These are phyloP conservation scores for Corticium candelabrum DNA, from an alignment of 37 sponge, comb jelly and placozoan species.

Conservation along the genomic window DNA sequence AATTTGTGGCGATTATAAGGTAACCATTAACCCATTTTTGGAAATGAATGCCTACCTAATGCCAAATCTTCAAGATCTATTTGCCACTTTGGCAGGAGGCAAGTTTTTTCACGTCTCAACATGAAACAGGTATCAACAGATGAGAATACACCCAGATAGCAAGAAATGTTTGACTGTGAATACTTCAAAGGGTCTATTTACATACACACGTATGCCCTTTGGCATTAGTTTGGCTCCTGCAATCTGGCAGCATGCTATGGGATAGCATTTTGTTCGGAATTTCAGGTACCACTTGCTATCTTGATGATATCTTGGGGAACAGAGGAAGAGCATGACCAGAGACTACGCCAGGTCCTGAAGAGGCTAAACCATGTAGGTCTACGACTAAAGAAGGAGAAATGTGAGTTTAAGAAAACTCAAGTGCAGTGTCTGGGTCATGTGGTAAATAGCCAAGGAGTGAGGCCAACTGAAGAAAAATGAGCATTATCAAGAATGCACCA, in stretches of 20 bases:
- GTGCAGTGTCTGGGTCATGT: too few species aligned
- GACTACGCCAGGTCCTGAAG: slow-evolving; percentile 8
- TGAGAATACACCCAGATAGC: background rate
- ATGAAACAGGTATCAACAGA: slow-evolving; percentile 12
- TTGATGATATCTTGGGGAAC: slow-evolving; percentile 16
- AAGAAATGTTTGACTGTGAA: slow-evolving; percentile 11
- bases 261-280: slow-evolving; percentile 5
- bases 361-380: too few species aligned
- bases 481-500: slow-evolving; percentile 13
- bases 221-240: slow-evolving; percentile 17
- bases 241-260: slow-evolving; percentile 14
- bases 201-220: slow-evolving; percentile 10
- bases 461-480: too few species aligned
- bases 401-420: too few species aligned
- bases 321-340: slow-evolving; percentile 13
- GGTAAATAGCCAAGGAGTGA: too few species aligned
- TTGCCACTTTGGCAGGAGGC: slow-evolving; percentile 15
- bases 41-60: slow-evolving; percentile 18
- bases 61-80: slow-evolving; percentile 22
- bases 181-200: slow-evolving; percentile 17
- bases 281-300: slow-evolving; percentile 2
- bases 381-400: too few species aligned
- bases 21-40: slow-evolving; percentile 21
- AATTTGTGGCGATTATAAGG: too few species aligned
- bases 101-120: slow-evolving; percentile 15